phyloP scores from a whole-genome alignment of 2,113 vertebrate species.

The Lipotes vexillifer region DNA sequence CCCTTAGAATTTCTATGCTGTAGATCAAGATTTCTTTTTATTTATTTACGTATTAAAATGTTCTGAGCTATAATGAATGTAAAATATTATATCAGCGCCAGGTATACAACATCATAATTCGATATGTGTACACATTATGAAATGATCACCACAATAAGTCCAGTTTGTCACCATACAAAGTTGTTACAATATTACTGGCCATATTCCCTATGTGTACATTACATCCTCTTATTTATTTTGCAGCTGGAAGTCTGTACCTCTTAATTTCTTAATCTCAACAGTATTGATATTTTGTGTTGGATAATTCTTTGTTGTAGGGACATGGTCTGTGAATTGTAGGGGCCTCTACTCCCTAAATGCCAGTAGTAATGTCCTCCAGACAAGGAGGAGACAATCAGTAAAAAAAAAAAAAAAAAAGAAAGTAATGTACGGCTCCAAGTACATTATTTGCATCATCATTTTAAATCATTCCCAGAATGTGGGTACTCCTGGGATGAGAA shows the following conservation, averaged over 20 bases:
- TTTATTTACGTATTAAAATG: not conserved
- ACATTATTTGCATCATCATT: conserved; percentile 6
- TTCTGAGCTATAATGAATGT: not conserved
- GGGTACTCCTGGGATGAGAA: not conserved
- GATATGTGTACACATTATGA: not conserved
- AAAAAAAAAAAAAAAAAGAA: not conserved
- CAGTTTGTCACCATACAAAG: not conserved
- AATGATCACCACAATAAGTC: not conserved
- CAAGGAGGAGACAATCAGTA: not conserved
- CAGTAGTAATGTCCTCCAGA: not conserved
- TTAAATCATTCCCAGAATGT: conserved; percentile 47
- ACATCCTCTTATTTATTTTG: not conserved
- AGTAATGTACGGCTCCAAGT: not conserved
- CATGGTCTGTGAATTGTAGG: not conserved
- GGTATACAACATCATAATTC: not conserved
- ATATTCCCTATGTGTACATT: not conserved
- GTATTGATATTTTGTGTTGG: not conserved
- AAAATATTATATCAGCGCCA: not conserved
- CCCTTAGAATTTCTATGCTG: not conserved
- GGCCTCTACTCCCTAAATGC: not conserved
- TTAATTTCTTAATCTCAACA: not conserved
- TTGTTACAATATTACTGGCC: not conserved
- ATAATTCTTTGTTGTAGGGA: not conserved
- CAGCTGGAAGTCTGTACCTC: not conserved
- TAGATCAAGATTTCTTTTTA: not conserved